Evolutionary conservation across 2,888 invertebrate genomes (phyloP).

Genomic region (Geotrupes spiniger): DNA sequence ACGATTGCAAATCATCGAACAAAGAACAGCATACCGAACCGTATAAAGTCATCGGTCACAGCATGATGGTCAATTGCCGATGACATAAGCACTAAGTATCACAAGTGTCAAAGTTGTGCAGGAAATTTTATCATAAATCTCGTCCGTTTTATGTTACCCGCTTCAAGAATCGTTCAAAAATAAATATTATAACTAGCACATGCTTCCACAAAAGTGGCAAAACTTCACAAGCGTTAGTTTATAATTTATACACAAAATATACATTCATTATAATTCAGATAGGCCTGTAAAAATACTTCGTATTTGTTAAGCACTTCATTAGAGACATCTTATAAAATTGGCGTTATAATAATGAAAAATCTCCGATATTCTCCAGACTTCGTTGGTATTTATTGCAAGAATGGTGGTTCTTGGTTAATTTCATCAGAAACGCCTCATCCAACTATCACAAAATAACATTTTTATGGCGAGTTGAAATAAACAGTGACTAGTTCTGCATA

Average conservation of each 20-base stretch:
- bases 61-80: too few species aligned
- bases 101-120: too few species aligned
- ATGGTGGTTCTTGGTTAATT: background rate
- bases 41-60: too few species aligned
- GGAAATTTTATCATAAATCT: too few species aligned
- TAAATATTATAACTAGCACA: slow-evolving; percentile 10
- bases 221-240: slow-evolving; percentile 3
- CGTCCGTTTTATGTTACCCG: too few species aligned
- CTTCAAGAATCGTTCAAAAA: too few species aligned
- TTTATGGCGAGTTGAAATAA: too few species aligned
- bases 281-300: slow-evolving; percentile 2
- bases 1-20: too few species aligned
- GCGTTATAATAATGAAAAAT: background rate
- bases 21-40: too few species aligned
- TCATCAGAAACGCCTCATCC: background rate
- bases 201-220: slow-evolving; percentile 8
- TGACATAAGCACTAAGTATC: too few species aligned
- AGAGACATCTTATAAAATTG: background rate
- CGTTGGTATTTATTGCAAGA: background rate
- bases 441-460: too few species aligned
- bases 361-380: background rate
- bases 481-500: too few species aligned
- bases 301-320: background rate
- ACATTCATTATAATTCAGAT: background rate
- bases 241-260: background rate